These are phyloP conservation scores for Drosophila kohkoa DNA, from an alignment of 1,140 invertebrate species.

Conservation along the genomic window DNA sequence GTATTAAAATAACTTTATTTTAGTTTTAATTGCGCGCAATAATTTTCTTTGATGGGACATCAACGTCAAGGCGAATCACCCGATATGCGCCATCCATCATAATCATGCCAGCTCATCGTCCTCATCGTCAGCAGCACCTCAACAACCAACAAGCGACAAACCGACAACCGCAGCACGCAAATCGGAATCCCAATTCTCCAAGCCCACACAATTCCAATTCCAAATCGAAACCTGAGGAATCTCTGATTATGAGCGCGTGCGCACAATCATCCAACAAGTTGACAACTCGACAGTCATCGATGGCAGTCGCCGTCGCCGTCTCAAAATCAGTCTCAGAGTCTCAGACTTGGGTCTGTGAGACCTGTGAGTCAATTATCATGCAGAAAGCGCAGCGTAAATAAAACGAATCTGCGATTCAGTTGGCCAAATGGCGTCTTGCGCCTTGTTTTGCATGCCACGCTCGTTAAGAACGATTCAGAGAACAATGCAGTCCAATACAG, in stretches of 20 bases:
- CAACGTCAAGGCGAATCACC: slow-evolving; percentile 79
- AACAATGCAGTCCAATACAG: slow-evolving; percentile 61
- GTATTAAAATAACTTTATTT: slow-evolving; percentile 70
- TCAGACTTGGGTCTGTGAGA: slow-evolving; percentile 21
- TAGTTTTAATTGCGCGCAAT: slow-evolving; percentile 82
- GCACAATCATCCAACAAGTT: slow-evolving; percentile 65
- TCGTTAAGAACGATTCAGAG: slow-evolving; percentile 72
- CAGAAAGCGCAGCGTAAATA: slow-evolving; percentile 72
- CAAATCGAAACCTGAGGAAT: slow-evolving; percentile 42
- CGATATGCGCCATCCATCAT: slow-evolving; percentile 77
- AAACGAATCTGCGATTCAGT: slow-evolving; percentile 72
- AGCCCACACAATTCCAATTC: slow-evolving; percentile 4
- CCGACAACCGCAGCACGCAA: slow-evolving; percentile 10
- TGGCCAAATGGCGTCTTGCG: slow-evolving; percentile 77
- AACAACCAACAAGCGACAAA: slow-evolving; percentile 7
- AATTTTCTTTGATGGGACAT: slow-evolving; percentile 81
- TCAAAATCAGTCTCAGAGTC: background rate
- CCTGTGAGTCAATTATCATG: slow-evolving; percentile 64
- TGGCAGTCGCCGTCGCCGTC: slow-evolving; percentile 19
- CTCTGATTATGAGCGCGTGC: slow-evolving; percentile 79
- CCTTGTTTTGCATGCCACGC: slow-evolving; percentile 77
- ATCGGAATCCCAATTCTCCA: slow-evolving; percentile 6
- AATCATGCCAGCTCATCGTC: slow-evolving; percentile 55
- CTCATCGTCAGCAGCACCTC: background rate
- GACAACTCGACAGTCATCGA: slow-evolving; percentile 27